Conservation (phyloP, 2,797 vertebrate species). For the Limnodromus scolopaceus region DNA sequence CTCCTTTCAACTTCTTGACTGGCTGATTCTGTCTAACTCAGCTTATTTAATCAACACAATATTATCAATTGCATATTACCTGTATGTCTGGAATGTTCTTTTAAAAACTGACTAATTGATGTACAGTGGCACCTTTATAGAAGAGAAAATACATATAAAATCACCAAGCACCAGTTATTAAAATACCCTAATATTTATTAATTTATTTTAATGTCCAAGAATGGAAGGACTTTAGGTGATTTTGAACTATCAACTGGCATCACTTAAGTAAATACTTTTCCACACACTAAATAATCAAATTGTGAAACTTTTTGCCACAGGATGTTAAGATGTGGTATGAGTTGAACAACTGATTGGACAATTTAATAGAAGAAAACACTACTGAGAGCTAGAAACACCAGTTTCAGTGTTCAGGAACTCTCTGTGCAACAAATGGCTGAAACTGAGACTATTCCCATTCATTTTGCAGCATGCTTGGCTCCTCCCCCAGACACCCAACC, state of each 20-base stretch:
- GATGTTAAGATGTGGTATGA: neutral
- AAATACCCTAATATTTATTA: neutral
- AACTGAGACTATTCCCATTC: neutral
- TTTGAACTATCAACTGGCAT: no score
- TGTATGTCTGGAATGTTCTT: neutral
- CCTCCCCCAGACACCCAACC: neutral
- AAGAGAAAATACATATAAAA: neutral
- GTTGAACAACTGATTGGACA: neutral
- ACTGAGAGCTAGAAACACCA: neutral
- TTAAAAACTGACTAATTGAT: neutral
- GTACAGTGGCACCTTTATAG: neutral
- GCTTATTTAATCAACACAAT: neutral
- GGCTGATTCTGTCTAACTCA: neutral
- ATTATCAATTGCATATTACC: neutral
- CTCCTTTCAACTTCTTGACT: neutral
- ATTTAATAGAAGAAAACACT: neutral
- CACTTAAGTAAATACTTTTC: neutral
- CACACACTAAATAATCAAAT: accelerated
- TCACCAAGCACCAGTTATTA: neutral
- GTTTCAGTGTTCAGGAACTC: neutral
- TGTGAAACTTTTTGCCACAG: neutral
- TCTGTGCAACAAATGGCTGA: neutral
- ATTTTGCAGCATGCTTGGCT: neutral
- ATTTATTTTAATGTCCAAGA: neutral
- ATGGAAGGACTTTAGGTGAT: no score